phyloP scores from a whole-genome alignment of 2,888 invertebrate genomes.

The Chirona hameri region DNA sequence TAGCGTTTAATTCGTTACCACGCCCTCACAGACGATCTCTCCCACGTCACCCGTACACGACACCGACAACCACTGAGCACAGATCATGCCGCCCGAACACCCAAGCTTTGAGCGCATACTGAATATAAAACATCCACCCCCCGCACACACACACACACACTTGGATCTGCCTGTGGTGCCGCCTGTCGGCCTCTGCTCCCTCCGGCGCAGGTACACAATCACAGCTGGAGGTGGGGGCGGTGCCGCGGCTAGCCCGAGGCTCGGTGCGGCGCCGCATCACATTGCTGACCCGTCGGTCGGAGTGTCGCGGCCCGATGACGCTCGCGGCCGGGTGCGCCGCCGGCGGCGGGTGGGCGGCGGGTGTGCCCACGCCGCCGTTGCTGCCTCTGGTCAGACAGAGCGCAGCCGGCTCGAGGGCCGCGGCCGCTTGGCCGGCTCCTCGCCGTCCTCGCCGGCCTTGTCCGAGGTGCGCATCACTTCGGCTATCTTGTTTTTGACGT shows the following conservation, averaged over 20 bases:
- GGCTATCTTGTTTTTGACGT: conserved; percentile 37
- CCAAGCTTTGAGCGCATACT: too few species aligned
- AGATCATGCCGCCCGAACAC: too few species aligned
- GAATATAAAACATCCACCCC: too few species aligned
- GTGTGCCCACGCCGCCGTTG: neutral
- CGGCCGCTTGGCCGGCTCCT: neutral
- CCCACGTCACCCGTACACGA: too few species aligned
- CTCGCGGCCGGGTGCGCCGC: neutral
- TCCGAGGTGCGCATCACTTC: conserved; percentile 38
- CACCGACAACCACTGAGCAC: too few species aligned
- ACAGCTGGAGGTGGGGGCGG: neutral
- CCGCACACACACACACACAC: too few species aligned
- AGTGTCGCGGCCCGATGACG: neutral
- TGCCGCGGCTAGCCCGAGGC: neutral
- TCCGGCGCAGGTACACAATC: neutral
- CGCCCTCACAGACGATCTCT: too few species aligned
- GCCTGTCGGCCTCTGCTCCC: too few species aligned
- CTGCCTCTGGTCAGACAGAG: neutral
- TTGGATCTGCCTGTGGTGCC: too few species aligned
- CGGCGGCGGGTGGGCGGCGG: neutral
- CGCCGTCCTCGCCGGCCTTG: neutral
- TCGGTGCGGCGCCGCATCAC: neutral
- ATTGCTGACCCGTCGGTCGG: neutral
- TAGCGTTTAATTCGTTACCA: too few species aligned
- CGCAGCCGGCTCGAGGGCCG: neutral